These are phyloP conservation scores for Hanleya hanleyi DNA, from an alignment of 2,888 invertebrate species.

Conservation along the genomic window DNA sequence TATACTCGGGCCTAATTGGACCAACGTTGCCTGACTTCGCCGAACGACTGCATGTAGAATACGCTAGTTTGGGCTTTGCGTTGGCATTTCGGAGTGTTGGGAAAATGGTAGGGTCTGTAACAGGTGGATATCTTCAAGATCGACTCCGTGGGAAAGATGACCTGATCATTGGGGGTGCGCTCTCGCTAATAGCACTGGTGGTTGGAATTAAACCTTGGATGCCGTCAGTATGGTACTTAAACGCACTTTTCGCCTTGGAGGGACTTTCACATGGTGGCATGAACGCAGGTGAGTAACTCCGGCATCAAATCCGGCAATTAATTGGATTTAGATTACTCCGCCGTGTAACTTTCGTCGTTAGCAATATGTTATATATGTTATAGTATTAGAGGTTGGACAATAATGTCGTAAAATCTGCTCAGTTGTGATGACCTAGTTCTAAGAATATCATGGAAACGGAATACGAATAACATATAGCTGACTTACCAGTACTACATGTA, in stretches of 20 bases:
- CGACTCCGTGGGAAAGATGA: constrained; percentile 32
- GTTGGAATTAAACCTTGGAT: constrained; percentile 33
- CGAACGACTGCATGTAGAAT: constrained; percentile 31
- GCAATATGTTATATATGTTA: too few species aligned
- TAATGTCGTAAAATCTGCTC: too few species aligned
- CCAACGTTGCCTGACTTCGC: constrained; percentile 41
- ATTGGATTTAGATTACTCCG: too few species aligned
- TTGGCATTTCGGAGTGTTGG: constrained; percentile 37
- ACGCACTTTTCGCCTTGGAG: constrained; percentile 33
- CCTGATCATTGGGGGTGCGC: constrained; percentile 20
- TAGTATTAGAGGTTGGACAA: too few species aligned
- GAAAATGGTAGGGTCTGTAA: constrained; percentile 33
- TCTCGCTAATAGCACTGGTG: constrained; percentile 20
- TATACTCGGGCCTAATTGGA: constrained; percentile 38
- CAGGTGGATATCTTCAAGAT: constrained; percentile 36
- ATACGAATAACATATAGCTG: too few species aligned
- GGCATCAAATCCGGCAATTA: too few species aligned
- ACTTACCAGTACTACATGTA: too few species aligned
- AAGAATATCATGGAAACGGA: too few species aligned
- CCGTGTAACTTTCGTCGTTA: too few species aligned
- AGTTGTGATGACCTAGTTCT: too few species aligned
- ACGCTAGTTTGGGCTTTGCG: constrained; percentile 32
- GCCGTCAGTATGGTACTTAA: constrained; percentile 16
- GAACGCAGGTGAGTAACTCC: constrained; percentile 36
- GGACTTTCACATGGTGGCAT: constrained; percentile 31